Conservation (phyloP, 2,797 vertebrate species). For the Delichon dasypus region DNA sequence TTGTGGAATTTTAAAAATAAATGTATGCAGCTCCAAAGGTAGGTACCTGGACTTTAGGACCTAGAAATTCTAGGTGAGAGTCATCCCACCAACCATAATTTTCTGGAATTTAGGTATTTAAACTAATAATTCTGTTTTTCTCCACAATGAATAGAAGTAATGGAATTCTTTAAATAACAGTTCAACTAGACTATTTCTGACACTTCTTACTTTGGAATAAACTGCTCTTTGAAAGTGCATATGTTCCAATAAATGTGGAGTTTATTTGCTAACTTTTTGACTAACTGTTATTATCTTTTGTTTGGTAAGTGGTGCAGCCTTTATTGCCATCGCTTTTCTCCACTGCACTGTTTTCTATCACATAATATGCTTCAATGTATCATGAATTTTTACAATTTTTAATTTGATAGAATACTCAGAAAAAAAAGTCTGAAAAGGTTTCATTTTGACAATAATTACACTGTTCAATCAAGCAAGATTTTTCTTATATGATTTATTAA, state of each 20-base stretch:
- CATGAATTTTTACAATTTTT: not conserved
- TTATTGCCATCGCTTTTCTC: not conserved
- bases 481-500: not conserved
- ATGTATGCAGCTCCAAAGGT: not conserved
- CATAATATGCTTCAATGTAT: not conserved
- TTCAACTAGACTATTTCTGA: not conserved
- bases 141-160: not conserved
- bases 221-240: not conserved
- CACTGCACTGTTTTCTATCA: not conserved
- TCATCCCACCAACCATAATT: not conserved
- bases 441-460: not conserved
- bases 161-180: not conserved
- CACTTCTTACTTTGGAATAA: not conserved
- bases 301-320: not conserved
- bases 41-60: not conserved
- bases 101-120: not conserved
- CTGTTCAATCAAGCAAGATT: not conserved
- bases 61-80: not conserved
- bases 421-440: not conserved
- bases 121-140: not conserved
- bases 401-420: not conserved
- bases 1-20: not conserved
- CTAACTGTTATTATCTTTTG: not conserved
- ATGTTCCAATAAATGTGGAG: not conserved
- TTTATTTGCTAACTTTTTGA: not conserved